Evolutionary conservation across 2,113 vertebrate species (phyloP), one percentile per base, ranked within the genome.

Genomic region (Colaptes auratus): DNA sequence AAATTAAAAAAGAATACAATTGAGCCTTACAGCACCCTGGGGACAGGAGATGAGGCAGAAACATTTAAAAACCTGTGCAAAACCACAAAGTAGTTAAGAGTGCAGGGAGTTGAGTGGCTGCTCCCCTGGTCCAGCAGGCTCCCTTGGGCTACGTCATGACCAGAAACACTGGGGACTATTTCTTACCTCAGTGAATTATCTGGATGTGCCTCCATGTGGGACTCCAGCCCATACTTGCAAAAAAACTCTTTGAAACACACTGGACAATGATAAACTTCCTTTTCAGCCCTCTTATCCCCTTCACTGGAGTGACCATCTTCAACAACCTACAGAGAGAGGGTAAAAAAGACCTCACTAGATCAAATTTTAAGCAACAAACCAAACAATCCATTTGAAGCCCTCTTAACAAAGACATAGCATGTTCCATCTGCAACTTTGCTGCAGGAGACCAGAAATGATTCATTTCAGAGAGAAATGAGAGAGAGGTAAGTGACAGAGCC

Each of bases 131-230:
- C 9, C 48, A 81, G 46, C 20, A 64, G 23, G 15, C 65, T 93
- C 50, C 67, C 69, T 77, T 42, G 56, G 48, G 19, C 19, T 13
- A 82, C 28, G 13, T 78, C 71, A 31, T 77, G 48, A 92, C 46
- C 44, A 91, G 52, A 71, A 76, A 80, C 28, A 44, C 53, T 58
- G 2, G 1, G 17, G 30, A 42, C 55, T 77, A 35, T 44, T 69
- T 82, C 96, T 96, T 98, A 99, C 98, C 98, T 98, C 77, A 99
- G 88, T 2, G 98, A 98, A 61, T 98, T 98, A 96, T 99, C 99
- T 8, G 99, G 99, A 96, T 99, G 99, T 13, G 98, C 97, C 94
- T 99, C 99, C 98, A 99, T 98, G 97, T 99, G 99, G 33, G 97
- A 97, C 94, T 99, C 99, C 97, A 99, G 98, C 59, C 98, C 98